phyloP scores from a whole-genome alignment of 2,888 invertebrate species.

The Ophion ventricosus region DNA sequence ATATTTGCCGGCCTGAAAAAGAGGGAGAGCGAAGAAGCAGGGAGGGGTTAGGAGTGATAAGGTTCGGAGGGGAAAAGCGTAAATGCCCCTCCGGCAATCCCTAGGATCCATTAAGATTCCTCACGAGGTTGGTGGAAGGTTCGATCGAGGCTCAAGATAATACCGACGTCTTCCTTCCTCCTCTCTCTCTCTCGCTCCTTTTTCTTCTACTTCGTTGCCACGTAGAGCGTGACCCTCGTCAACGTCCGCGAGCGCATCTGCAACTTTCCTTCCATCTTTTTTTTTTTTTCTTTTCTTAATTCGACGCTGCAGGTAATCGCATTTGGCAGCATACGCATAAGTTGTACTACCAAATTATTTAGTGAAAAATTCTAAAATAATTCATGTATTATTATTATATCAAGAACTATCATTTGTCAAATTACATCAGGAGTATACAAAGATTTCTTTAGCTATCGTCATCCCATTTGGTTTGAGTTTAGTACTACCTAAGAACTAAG shows the following conservation, averaged over 20 bases:
- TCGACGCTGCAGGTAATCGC: slow-evolving; percentile 52
- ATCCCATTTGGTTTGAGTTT: too few relatives aligned
- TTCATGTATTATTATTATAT: too few relatives aligned
- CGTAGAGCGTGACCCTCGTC: slow-evolving; percentile 62
- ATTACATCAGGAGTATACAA: too few relatives aligned
- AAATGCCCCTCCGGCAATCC: slow-evolving; percentile 70
- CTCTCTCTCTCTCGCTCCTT: too few relatives aligned
- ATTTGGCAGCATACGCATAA: slow-evolving; percentile 33
- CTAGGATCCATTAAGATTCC: slow-evolving; percentile 77
- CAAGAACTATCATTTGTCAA: too few relatives aligned
- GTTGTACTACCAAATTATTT: too few relatives aligned
- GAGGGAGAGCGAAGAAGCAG: slow-evolving; percentile 35
- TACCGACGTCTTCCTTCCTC: slow-evolving; percentile 61
- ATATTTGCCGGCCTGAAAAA: slow-evolving; percentile 71
- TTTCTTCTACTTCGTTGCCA: slow-evolving; percentile 31
- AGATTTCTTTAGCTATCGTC: too few relatives aligned
- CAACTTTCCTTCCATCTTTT: slow-evolving; percentile 26
- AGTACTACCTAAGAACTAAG: too few relatives aligned
- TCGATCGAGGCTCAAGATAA: slow-evolving; percentile 74
- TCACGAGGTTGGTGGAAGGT: slow-evolving; percentile 66
- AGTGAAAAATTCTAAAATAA: too few relatives aligned
- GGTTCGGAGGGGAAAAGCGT: slow-evolving; percentile 56
- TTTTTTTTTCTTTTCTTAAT: slow-evolving; percentile 36
- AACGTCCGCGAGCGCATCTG: slow-evolving; percentile 62
- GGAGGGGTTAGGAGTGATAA: background rate